phyloP scores from a whole-genome alignment of 2,113 vertebrate species.

The Tretioscincus oriximinensis region DNA sequence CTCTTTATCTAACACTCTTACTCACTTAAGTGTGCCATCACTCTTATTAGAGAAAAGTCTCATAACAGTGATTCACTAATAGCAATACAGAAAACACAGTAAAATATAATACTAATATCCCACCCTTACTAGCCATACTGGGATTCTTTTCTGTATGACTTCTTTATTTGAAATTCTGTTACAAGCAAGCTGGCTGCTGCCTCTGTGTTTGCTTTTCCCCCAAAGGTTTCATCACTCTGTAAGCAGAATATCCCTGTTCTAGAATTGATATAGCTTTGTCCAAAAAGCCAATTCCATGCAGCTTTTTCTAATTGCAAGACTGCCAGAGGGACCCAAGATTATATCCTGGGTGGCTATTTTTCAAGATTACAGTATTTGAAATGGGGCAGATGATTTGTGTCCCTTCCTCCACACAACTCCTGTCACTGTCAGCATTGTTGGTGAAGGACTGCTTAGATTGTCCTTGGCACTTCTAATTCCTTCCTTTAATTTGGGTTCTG shows the following conservation, averaged over 20 bases:
- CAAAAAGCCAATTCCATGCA: conserved; percentile 42
- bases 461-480: conserved; percentile 57
- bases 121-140: not conserved
- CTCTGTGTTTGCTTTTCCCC: not conserved
- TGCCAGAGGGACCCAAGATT: conserved; percentile 38
- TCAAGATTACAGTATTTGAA: conserved; percentile 53
- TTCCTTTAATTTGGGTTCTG: conserved; percentile 29
- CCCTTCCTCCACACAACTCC: not conserved
- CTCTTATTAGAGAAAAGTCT: not conserved
- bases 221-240: not conserved
- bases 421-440: conserved; percentile 50
- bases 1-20: not conserved
- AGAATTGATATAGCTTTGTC: conserved; percentile 25
- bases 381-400: conserved; percentile 26
- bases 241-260: conserved; percentile 13
- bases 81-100: not conserved
- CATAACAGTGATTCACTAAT: not conserved
- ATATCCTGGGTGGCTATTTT: conserved; percentile 55
- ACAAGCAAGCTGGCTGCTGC: not conserved
- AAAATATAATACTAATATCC: not conserved
- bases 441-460: conserved; percentile 49
- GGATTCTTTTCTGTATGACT: not conserved
- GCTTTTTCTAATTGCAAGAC: conserved; percentile 39
- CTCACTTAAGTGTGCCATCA: not conserved
- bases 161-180: conserved; percentile 11